phyloP scores from a whole-genome alignment of 2,888 invertebrate genomes.

The Agrotis exclamationis region DNA sequence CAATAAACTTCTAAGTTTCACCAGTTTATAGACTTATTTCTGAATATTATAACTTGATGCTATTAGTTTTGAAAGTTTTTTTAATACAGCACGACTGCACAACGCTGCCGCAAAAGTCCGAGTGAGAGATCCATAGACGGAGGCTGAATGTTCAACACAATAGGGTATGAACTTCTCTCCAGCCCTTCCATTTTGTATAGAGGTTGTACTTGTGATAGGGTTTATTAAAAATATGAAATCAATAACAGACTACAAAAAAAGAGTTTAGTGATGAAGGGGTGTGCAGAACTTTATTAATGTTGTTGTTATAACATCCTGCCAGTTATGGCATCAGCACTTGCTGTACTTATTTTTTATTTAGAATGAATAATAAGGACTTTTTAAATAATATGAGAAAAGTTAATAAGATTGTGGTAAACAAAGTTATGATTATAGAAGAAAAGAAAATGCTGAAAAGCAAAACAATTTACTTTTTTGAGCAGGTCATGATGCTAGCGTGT shows the following conservation, averaged over 20 bases:
- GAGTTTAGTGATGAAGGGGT: conserved; percentile 10
- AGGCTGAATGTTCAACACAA: conserved; percentile 81
- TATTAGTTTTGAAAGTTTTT: conserved; percentile 76
- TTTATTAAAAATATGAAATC: conserved; percentile 81
- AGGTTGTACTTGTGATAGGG: conserved; percentile 80
- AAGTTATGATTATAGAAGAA: conserved; percentile 15
- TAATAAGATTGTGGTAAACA: neutral
- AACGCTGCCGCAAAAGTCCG: conserved; percentile 77
- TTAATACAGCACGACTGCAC: conserved; percentile 83
- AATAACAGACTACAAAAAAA: conserved; percentile 71
- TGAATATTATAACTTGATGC: conserved; percentile 77
- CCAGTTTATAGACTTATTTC: conserved; percentile 80
- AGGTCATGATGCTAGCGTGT: conserved; percentile 42
- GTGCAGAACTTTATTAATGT: conserved; percentile 16
- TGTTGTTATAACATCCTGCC: neutral
- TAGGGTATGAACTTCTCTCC: conserved; percentile 80
- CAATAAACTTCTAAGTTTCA: conserved; percentile 81
- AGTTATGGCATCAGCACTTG: neutral
- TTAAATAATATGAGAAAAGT: neutral
- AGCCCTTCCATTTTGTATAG: conserved; percentile 77
- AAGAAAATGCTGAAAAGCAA: neutral
- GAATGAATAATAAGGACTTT: neutral
- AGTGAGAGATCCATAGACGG: conserved; percentile 83
- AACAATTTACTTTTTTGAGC: conserved; percentile 22
- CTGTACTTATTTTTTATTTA: neutral